Conservation (phyloP, 2,113 vertebrate species). For the Nothoprocta pentlandii region DNA sequence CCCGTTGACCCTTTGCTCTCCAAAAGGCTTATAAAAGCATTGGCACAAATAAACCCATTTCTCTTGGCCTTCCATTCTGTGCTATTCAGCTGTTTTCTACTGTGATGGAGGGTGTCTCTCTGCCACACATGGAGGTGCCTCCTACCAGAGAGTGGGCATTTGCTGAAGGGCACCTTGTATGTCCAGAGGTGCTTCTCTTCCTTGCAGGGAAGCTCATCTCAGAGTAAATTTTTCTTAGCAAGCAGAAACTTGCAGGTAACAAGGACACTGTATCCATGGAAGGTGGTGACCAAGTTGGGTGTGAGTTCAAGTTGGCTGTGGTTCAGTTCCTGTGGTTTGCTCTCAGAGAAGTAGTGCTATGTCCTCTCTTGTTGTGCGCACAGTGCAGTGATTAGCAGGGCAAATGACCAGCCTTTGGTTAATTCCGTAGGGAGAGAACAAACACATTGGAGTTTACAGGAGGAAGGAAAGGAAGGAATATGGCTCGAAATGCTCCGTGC, state of each 20-base stretch:
- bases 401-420: neutral
- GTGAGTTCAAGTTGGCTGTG: no score
- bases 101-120: neutral
- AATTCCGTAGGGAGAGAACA: neutral
- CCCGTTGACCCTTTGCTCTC: neutral
- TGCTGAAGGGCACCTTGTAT: neutral
- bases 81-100: neutral
- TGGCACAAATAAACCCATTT: neutral
- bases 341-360: neutral
- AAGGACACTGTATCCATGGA: neutral
- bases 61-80: fast-evolving
- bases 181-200: neutral
- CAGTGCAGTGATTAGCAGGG: neutral
- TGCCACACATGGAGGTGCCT: fast-evolving
- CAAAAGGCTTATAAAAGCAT: neutral
- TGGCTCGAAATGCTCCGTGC: neutral
- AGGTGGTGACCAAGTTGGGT: neutral
- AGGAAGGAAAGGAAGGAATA: neutral
- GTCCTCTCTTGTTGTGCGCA: neutral
- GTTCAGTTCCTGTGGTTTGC: no score
- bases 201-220: neutral
- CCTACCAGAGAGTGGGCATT: neutral
- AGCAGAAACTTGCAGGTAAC: fast-evolving
- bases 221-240: neutral
- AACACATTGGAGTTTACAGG: neutral